These are phyloP conservation scores for Scolopax mira DNA, from an alignment of 2,113 vertebrate genomes.

Conservation along the genomic window DNA sequence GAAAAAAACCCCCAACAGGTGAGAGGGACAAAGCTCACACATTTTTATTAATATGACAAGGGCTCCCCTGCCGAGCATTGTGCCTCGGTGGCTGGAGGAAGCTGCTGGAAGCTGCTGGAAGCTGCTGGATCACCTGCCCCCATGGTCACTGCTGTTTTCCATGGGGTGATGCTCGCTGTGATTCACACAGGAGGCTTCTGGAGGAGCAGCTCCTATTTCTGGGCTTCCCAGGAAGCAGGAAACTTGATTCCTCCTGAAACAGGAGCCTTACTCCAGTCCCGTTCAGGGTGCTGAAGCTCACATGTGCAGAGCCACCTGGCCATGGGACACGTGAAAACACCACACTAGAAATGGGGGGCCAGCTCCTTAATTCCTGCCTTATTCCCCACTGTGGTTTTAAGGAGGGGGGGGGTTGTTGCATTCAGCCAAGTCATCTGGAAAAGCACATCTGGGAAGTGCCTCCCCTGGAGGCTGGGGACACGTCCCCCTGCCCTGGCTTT, in stretches of 20 bases:
- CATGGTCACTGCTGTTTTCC: not conserved
- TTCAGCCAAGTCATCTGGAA: not conserved
- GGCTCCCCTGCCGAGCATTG: fast-evolving
- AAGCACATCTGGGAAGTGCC: not conserved
- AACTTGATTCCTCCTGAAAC: not conserved
- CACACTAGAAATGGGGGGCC: fast-evolving
- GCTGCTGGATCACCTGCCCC: not conserved
- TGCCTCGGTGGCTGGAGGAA: not conserved
- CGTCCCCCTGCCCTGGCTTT: not conserved
- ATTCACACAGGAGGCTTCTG: not conserved
- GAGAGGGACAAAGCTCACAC: not conserved
- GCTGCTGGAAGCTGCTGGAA: not conserved
- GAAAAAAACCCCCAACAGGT: too few relatives aligned
- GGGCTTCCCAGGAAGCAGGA: not conserved
- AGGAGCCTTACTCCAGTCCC: not conserved
- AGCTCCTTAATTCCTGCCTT: not conserved
- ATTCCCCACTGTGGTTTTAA: not conserved
- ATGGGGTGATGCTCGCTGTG: fast-evolving
- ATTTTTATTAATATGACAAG: not conserved
- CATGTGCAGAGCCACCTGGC: not conserved
- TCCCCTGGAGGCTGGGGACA: not conserved
- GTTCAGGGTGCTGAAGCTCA: not conserved
- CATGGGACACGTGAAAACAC: not conserved
- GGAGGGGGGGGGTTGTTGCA: not conserved
- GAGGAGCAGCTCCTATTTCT: not conserved